A percentile compares a stretch with the other conserved stretches of the same genome.
Evolutionary conservation across 2,888 invertebrate species (phyloP).

Genomic region (Trissolcus brochymenae): DNA sequence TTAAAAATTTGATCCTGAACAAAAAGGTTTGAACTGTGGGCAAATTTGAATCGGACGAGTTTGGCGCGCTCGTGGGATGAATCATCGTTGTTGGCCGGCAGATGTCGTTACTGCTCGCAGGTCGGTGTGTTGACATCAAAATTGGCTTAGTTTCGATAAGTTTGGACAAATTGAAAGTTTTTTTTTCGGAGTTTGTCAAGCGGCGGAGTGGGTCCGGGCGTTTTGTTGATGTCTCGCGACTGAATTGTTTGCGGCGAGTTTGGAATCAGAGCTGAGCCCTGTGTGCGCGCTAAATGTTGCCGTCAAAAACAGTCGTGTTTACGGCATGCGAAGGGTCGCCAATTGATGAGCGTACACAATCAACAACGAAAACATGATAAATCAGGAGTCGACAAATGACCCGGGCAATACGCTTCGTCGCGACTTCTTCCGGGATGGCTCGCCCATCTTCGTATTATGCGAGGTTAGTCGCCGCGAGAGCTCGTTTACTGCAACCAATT

Average conservation of each 20-base stretch:
- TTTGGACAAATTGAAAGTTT: conserved; percentile 25
- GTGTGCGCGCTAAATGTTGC: conserved; percentile 38
- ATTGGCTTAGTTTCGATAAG: conserved; percentile 36
- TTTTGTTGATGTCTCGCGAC: neutral
- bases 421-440: conserved; percentile 12
- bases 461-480: conserved; percentile 30
- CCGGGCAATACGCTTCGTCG: conserved; percentile 15
- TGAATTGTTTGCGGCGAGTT: neutral
- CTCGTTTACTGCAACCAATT: neutral
- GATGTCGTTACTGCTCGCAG: conserved; percentile 23
- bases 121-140: conserved; percentile 35
- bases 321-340: conserved; percentile 40
- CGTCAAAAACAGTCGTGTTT: conserved; percentile 36
- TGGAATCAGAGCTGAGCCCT: neutral
- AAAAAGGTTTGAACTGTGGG: too few species aligned
- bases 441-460: conserved; percentile 15
- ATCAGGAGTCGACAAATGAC: conserved; percentile 18
- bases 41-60: too few species aligned
- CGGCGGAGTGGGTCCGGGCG: neutral
- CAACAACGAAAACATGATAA: conserved; percentile 33
- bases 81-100: neutral
- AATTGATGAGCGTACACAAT: conserved; percentile 19
- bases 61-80: too few species aligned
- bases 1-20: too few species aligned
- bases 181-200: conserved; percentile 6